These are phyloP conservation scores for Drosophila gunungcola DNA, from an alignment of 1,140 invertebrate species.

Conservation along the genomic window DNA sequence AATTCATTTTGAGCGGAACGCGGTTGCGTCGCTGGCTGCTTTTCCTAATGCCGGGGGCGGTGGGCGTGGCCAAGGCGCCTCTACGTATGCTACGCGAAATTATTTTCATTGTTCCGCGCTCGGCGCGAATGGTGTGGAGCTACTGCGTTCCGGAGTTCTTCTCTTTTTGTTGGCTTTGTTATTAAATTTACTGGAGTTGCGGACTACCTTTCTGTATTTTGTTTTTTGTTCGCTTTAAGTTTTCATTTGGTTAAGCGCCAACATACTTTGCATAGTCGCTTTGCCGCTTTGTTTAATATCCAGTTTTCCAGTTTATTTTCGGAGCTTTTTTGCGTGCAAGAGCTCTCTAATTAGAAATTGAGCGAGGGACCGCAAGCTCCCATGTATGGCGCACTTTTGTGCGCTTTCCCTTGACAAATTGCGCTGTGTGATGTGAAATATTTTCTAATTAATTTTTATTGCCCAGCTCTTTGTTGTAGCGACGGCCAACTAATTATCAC, in stretches of 20 bases:
- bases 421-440: constrained; percentile 54
- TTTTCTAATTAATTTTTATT: constrained; percentile 73
- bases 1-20: constrained; percentile 71
- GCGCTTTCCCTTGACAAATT: constrained; percentile 43
- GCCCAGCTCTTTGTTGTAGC: constrained; percentile 25
- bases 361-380: constrained; percentile 39
- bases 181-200: constrained; percentile 37
- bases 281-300: constrained; percentile 56
- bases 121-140: constrained; percentile 21
- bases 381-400: constrained; percentile 33
- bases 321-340: constrained; percentile 10
- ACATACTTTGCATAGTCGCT: constrained; percentile 63
- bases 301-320: constrained; percentile 56
- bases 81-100: constrained; percentile 74
- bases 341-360: constrained; percentile 61
- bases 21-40: constrained; percentile 28
- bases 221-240: constrained; percentile 44
- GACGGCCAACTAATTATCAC: constrained; percentile 30
- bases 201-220: neutral
- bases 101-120: constrained; percentile 73
- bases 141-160: constrained; percentile 20
- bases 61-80: constrained; percentile 25
- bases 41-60: constrained; percentile 13
- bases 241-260: constrained; percentile 45
- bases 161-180: constrained; percentile 11